These are phyloP conservation scores for Gallirallus australis DNA, from an alignment of 2,797 vertebrate genomes.

Conservation along the genomic window DNA sequence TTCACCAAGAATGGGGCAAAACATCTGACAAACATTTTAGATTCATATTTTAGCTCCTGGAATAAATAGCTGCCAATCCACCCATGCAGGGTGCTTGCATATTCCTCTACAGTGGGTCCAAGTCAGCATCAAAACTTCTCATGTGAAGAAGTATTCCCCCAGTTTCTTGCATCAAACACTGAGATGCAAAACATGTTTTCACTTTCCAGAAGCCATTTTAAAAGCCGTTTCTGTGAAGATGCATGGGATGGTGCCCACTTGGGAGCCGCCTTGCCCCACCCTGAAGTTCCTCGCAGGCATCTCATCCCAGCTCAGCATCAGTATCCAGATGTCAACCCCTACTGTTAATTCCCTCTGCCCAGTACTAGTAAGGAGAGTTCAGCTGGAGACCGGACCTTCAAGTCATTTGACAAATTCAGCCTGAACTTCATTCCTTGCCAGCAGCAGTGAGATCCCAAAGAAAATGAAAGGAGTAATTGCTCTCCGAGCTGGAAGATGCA, in stretches of 20 bases:
- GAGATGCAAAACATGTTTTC: accelerated
- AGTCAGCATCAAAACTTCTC: not conserved
- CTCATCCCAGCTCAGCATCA: not conserved
- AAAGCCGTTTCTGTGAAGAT: not conserved
- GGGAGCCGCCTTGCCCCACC: accelerated
- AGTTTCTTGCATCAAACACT: not conserved
- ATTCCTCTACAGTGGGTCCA: not conserved
- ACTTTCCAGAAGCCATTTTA: not conserved
- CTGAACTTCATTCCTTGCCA: not conserved
- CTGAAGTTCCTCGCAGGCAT: not conserved
- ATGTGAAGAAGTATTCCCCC: not conserved
- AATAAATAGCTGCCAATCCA: constrained; percentile 38
- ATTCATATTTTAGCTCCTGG: constrained; percentile 64
- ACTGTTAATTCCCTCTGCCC: not conserved
- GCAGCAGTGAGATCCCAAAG: not conserved
- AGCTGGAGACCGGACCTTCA: not conserved
- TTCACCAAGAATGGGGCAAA: constrained; percentile 74
- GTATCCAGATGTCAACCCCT: not conserved
- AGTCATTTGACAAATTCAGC: not conserved
- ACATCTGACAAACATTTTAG: constrained; percentile 68
- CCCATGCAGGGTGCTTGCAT: not conserved
- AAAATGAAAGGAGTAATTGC: constrained; percentile 41
- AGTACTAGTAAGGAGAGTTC: not conserved
- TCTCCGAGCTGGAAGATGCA: not conserved
- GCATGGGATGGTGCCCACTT: accelerated